Evolutionary conservation across 37 sponge, comb jelly and placozoan species (phyloP).

Genomic region (Eunapius fragilis): DNA sequence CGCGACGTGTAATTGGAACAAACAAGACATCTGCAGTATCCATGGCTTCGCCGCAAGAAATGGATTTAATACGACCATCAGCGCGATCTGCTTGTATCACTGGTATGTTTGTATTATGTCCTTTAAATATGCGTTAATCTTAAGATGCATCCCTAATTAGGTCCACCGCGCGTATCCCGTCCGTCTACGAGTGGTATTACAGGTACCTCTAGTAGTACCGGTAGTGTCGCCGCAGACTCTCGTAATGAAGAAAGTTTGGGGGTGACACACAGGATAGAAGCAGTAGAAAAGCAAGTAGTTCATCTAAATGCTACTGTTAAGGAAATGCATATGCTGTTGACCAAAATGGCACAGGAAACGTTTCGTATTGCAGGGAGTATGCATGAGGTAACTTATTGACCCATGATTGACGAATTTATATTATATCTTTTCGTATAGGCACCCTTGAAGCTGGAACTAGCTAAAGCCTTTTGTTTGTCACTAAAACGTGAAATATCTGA

Average conservation of each 20-base stretch:
- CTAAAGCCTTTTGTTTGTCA: too few relatives aligned
- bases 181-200: not conserved
- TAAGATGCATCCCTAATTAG: not conserved
- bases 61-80: not conserved
- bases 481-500: too few relatives aligned
- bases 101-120: not conserved
- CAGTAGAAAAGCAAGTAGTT: not conserved
- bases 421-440: too few relatives aligned
- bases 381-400: too few relatives aligned
- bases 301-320: not conserved
- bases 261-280: not conserved
- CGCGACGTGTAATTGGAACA: not conserved
- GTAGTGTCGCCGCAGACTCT: not conserved
- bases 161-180: not conserved
- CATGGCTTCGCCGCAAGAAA: not conserved
- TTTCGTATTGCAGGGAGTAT: not conserved
- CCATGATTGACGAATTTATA: too few relatives aligned
- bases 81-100: not conserved
- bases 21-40: not conserved
- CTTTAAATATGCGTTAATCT: not conserved
- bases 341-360: not conserved
- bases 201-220: not conserved
- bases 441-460: too few relatives aligned
- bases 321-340: not conserved
- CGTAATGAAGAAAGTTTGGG: not conserved